Conservation (phyloP, 1,140 invertebrate genomes). For the Drosophila suzukii region DNA sequence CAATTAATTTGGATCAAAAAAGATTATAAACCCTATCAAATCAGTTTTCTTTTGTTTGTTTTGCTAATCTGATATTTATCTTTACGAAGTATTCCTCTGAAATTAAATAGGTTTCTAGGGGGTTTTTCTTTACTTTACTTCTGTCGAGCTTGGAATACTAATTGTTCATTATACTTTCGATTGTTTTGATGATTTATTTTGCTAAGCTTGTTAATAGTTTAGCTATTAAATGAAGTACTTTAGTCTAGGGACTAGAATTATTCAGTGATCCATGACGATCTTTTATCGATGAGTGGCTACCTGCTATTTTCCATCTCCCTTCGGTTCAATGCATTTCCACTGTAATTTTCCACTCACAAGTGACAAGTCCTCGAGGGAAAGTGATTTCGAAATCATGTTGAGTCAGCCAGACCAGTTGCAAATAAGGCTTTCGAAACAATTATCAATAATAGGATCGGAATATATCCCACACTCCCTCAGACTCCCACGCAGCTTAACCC, state of each 20-base stretch:
- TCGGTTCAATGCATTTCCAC: conserved; percentile 12
- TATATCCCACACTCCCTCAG: background rate
- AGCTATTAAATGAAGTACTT: background rate
- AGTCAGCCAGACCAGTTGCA: background rate
- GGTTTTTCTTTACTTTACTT: background rate
- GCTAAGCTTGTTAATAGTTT: background rate
- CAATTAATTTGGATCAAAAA: background rate
- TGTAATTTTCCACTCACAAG: conserved; percentile 1
- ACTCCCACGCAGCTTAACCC: conserved; percentile 20
- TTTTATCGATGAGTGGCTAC: conserved; percentile 10
- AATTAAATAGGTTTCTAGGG: background rate
- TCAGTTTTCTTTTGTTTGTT: background rate
- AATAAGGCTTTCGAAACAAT: background rate
- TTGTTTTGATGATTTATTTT: background rate
- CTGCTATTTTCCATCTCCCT: background rate
- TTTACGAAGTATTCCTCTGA: background rate
- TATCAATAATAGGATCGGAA: background rate
- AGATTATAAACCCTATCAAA: too few relatives aligned
- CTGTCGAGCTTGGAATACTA: background rate
- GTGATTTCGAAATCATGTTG: conserved; percentile 2
- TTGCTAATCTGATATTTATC: background rate
- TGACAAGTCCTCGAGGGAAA: conserved; percentile 12
- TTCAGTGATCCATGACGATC: background rate
- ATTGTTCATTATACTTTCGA: background rate
- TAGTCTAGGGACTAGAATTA: background rate